A percentile compares a stretch with the other conserved stretches of the same genome.
Conservation (phyloP, 2,113 vertebrate species). For the Strigops habroptila region DNA sequence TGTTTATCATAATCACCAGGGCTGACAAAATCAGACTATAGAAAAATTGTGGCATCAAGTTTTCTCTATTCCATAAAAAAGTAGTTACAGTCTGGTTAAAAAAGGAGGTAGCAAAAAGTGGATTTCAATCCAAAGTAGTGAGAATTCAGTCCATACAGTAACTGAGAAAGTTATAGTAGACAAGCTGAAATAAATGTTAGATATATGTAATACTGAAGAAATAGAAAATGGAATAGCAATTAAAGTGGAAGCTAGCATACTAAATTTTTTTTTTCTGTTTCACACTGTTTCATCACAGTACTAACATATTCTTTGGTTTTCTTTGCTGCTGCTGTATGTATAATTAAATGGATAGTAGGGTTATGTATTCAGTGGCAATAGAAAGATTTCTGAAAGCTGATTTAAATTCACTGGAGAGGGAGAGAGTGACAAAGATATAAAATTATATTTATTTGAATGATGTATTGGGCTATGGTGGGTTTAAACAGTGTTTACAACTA, state of each 20-base stretch:
- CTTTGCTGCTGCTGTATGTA: neutral
- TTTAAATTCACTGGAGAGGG: conserved; percentile 39
- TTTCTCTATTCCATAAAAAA: neutral
- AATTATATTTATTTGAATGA: conserved; percentile 57
- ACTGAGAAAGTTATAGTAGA: neutral
- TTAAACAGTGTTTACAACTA: conserved; percentile 57
- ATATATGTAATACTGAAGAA: neutral
- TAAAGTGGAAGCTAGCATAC: neutral
- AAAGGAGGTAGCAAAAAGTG: neutral
- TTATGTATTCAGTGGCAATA: neutral
- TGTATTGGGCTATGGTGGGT: conserved; percentile 9
- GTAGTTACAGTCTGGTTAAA: neutral
- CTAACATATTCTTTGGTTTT: neutral
- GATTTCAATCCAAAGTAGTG: neutral
- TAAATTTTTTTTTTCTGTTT: neutral
- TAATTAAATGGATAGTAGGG: conserved; percentile 1
- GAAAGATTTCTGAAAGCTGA: conserved; percentile 16
- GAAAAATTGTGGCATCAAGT: neutral
- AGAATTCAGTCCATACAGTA: neutral
- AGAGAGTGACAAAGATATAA: conserved; percentile 20
- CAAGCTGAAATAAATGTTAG: neutral
- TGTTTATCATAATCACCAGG: neutral
- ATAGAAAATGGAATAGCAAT: neutral
- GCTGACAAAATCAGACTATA: neutral
- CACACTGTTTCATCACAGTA: neutral